A percentile compares a stretch with the other conserved stretches of the same genome.
phyloP scores from a whole-genome alignment of 2,797 vertebrate species.

The Huso huso region DNA sequence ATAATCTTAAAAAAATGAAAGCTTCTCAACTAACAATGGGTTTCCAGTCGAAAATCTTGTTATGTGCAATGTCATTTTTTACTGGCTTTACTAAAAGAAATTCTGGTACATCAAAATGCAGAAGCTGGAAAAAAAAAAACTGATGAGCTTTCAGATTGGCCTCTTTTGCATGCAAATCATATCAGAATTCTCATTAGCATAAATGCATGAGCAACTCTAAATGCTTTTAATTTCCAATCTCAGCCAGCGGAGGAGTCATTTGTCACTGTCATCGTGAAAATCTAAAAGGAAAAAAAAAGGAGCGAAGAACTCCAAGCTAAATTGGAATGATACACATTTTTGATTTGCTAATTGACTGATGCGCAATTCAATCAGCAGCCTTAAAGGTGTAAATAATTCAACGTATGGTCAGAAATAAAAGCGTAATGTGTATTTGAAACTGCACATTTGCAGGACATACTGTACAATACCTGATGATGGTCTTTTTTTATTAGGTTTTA shows the following conservation, averaged over 20 bases:
- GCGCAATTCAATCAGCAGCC: constrained; percentile 91
- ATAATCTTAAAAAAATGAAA: constrained; percentile 20
- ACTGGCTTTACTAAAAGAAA: constrained; percentile 37
- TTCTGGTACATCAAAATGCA: constrained; percentile 42
- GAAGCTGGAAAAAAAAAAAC: constrained; percentile 38
- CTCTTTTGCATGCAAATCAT: constrained; percentile 99
- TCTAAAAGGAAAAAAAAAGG: constrained; percentile 81
- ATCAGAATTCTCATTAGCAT: constrained; percentile 99
- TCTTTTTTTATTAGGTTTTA: no score
- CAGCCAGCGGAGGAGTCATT: constrained; percentile 98
- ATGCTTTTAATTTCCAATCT: constrained; percentile 99
- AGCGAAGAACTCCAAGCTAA: constrained; percentile 87
- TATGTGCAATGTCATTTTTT: constrained; percentile 34
- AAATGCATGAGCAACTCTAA: constrained; percentile 99
- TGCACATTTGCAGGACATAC: constrained; percentile 58
- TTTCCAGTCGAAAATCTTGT: constrained; percentile 30
- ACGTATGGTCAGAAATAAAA: constrained; percentile 70
- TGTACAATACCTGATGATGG: constrained; percentile 41
- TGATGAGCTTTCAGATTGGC: constrained; percentile 89
- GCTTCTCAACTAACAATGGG: constrained; percentile 27
- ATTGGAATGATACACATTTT: constrained; percentile 98
- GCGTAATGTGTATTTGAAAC: constrained; percentile 59
- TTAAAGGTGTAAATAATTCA: constrained; percentile 98
- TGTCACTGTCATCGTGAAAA: constrained; percentile 99
- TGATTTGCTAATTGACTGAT: constrained; percentile 99